Conservation (phyloP, 2,113 vertebrate genomes). For the Boulengeromyrus knoepffleri region DNA sequence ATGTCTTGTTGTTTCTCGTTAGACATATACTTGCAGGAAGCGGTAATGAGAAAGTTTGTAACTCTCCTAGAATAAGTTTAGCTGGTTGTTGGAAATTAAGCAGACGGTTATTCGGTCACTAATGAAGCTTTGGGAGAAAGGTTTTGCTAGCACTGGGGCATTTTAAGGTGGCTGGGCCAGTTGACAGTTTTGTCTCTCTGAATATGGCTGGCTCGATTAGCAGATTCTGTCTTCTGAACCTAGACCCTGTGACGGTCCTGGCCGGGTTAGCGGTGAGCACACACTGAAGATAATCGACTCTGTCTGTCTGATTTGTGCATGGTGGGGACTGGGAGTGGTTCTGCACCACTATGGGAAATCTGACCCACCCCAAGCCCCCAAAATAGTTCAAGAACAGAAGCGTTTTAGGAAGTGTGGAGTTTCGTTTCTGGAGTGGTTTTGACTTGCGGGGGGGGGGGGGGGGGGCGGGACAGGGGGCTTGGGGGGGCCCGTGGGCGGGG, state of each 20-base stretch:
- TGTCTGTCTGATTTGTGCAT: neutral
- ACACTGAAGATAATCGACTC: neutral
- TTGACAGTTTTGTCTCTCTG: neutral
- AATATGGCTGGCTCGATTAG: neutral
- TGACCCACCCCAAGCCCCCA: neutral
- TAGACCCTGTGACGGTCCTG: neutral
- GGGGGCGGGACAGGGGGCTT: too few relatives aligned
- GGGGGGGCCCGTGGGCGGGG: too few relatives aligned
- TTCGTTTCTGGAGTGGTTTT: neutral
- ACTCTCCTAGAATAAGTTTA: neutral
- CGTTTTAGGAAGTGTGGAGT: constrained; percentile 1
- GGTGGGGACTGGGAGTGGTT: neutral
- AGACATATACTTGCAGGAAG: neutral
- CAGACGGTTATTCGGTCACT: neutral
- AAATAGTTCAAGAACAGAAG: neutral
- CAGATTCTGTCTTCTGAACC: neutral
- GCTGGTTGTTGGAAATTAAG: neutral
- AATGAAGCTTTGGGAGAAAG: neutral
- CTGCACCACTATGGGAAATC: neutral
- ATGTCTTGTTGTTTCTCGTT: neutral
- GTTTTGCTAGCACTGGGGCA: neutral
- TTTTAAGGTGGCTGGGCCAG: neutral
- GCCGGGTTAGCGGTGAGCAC: neutral
- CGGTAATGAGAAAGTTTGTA: neutral
- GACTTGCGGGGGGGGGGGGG: neutral